Evolutionary conservation across 2,113 vertebrate species (phyloP).

Genomic region (Corynorhinus townsendii): DNA sequence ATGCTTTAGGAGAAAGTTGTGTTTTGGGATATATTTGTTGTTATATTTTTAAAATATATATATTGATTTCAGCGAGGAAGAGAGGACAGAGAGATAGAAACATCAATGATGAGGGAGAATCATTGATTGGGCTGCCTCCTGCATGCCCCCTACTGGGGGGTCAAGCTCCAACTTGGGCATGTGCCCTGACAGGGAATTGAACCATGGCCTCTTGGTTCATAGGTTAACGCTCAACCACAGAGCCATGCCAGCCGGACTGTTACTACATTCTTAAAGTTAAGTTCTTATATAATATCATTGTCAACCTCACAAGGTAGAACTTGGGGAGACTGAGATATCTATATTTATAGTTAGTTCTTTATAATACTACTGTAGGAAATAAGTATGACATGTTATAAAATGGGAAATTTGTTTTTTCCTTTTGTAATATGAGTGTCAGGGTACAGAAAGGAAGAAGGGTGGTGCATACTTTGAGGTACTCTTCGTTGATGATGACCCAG

Average conservation of each 20-base stretch:
- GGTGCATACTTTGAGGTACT: background rate
- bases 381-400: slow-evolving; percentile 13
- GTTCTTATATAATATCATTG: background rate
- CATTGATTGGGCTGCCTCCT: no score
- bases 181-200: no score
- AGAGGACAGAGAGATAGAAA: no score
- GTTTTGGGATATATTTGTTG: background rate
- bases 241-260: background rate
- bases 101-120: no score
- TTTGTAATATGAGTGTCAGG: background rate
- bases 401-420: background rate
- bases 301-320: slow-evolving; percentile 4
- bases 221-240: no score
- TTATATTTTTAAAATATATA: no score
- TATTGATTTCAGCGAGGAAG: no score
- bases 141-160: no score
- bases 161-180: no score
- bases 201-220: no score
- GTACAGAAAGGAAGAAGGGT: background rate
- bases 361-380: background rate
- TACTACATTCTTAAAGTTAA: slow-evolving; percentile 29
- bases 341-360: background rate
- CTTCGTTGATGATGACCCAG: background rate
- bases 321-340: background rate
- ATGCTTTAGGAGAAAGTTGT: background rate